These are phyloP conservation scores for Echeneis naucrates DNA, from an alignment of 2,797 vertebrate genomes.

Conservation along the genomic window DNA sequence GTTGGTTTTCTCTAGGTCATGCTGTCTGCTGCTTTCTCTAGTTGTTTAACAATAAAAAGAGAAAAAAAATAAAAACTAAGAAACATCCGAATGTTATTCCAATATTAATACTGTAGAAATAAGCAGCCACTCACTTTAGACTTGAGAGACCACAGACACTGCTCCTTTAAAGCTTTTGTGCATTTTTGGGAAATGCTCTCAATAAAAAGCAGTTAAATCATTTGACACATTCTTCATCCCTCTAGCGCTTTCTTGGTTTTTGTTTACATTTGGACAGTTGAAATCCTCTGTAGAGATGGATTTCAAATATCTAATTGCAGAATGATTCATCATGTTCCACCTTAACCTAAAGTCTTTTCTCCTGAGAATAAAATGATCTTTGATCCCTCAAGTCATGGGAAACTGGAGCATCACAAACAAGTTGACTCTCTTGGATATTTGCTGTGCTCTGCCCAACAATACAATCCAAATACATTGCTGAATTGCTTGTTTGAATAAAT, in stretches of 20 bases:
- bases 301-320: background rate
- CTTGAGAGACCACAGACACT: no score
- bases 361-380: background rate
- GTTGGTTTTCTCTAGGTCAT: no score
- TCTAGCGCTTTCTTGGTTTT: background rate
- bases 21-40: no score
- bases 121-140: no score
- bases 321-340: background rate
- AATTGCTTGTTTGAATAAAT: slow-evolving; percentile 61
- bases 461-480: slow-evolving; percentile 13
- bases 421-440: slow-evolving; percentile 7
- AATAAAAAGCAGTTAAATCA: no score
- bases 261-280: background rate
- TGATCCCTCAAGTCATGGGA: background rate
- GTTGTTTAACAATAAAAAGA: no score
- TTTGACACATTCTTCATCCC: background rate
- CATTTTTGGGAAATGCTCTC: no score
- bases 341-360: background rate
- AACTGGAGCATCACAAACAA: slow-evolving; percentile 25
- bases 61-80: no score
- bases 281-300: background rate
- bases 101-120: no score
- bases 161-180: no score
- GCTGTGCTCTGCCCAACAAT: slow-evolving; percentile 21
- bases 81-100: no score